Base-by-base conservation (phyloP, 2,888 invertebrate genomes). In the Pteria penguin region DNA sequence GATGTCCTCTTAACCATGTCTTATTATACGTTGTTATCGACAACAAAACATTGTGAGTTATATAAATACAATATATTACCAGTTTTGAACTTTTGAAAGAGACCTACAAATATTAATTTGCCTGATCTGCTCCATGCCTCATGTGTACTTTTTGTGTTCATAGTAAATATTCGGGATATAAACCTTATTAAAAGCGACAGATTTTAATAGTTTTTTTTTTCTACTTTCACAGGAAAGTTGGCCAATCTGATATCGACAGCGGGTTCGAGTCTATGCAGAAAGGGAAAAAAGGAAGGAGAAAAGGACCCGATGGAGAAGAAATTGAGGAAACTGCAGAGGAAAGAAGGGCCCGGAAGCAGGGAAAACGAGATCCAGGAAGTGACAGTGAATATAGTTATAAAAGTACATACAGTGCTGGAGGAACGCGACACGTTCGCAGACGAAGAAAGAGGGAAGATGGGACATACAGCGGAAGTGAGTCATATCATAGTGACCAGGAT, bases 371-470 rank as follows among this genome's bases (percentile, higher is more conserved):
- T 67, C 75, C 79, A 1, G 88, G 85, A 70, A 90, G 90, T 70
- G 91, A 90, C 80, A 89, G 89, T 78, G 91, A 91, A 61, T 91
- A 81, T 80, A 91, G 90, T 68, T 91, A 91, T 78, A 84, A 83
- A 74, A 91, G 90, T 75, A 78, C 83, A n/a, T 82, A 87, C 8
- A 90, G 90, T 66, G 91, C 87, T 26, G 91, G 91, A 0, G 91
- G 91, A 8, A 91, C 91, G 4, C 80, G 90, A 18, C 90, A 86
- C 73, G 91, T 91, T 0, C 72, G 80, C 22, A 81, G 91, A 18
- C 79, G 89, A 14, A 80, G 84, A 27, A 90, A 88, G 79, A 83
- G 82, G 4, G 90, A 82, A 1, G 91, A 91, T 72, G 91, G 91
- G 1, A 91, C 90, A 1, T 90, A 89, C 61, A 85, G 88, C 62